A percentile compares a stretch with the other conserved stretches of the same genome.
Evolutionary conservation across 1,140 invertebrate species (phyloP).

Genomic region (Drosophila suzukii): DNA sequence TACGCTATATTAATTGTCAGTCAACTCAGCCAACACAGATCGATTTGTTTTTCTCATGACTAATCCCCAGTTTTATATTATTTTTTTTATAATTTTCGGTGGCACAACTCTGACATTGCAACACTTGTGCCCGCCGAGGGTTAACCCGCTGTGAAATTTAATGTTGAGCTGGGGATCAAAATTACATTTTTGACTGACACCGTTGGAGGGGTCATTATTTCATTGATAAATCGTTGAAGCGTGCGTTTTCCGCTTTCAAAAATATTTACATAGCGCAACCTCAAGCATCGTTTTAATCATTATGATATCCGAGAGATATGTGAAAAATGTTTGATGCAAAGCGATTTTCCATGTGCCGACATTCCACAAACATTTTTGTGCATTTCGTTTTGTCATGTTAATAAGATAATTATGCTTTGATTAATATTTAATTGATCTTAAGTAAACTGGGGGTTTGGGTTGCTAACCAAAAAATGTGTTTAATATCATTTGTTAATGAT

Average conservation of each 20-base stretch:
- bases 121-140: conserved; percentile 28
- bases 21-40: conserved; percentile 24
- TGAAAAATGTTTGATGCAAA: conserved; percentile 18
- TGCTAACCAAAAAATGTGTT: neutral
- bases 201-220: conserved; percentile 60
- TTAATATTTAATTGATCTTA: conserved; percentile 1
- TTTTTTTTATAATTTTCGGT: conserved; percentile 37
- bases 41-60: conserved; percentile 30
- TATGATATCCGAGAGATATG: conserved; percentile 5
- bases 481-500: neutral
- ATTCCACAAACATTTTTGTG: conserved; percentile 22
- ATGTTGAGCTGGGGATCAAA: conserved; percentile 36
- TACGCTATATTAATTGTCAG: conserved; percentile 41
- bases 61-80: conserved; percentile 33
- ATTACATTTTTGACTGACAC: conserved; percentile 55
- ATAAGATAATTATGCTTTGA: conserved; percentile 28
- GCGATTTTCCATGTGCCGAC: conserved; percentile 17
- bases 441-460: neutral
- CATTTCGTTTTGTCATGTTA: conserved; percentile 14
- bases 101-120: conserved; percentile 52
- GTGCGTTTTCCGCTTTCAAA: conserved; percentile 26
- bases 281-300: conserved; percentile 29
- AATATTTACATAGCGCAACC: conserved; percentile 36
- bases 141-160: conserved; percentile 73
- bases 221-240: conserved; percentile 61